A percentile compares a stretch with the other conserved stretches of the same genome.
Conservation (phyloP, 2,888 invertebrate species). For the Epinotia ramella region DNA sequence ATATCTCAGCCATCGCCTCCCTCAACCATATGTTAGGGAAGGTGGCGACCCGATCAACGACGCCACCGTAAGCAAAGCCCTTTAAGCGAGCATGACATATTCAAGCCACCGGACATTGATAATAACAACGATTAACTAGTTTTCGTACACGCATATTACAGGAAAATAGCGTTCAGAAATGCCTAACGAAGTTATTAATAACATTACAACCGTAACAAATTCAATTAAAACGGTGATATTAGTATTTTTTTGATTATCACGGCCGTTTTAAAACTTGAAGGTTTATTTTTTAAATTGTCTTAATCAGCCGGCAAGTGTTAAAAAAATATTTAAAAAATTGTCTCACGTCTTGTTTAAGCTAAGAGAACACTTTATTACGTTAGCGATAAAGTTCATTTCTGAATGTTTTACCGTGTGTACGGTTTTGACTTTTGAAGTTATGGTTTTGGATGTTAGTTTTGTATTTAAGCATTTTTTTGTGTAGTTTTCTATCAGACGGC, state of each 20-base stretch:
- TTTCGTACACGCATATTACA: neutral
- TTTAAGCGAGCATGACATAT: too few relatives aligned
- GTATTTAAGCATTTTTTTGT: conserved; percentile 53
- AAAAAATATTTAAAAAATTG: conserved; percentile 20
- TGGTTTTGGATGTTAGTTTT: conserved; percentile 35
- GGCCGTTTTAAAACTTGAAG: conserved; percentile 4
- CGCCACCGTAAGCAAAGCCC: too few relatives aligned
- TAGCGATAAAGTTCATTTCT: neutral
- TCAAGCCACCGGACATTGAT: too few relatives aligned
- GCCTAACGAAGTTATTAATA: neutral
- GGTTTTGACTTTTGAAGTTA: neutral
- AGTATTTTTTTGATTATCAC: neutral
- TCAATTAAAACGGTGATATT: neutral
- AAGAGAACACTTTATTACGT: neutral
- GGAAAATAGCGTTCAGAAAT: neutral
- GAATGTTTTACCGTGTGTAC: neutral
- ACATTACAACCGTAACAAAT: neutral
- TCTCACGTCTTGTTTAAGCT: neutral
- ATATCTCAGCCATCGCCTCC: too few relatives aligned
- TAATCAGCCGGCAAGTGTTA: conserved; percentile 9
- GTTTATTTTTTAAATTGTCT: neutral
- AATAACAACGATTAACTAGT: too few relatives aligned
- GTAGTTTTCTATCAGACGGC: conserved; percentile 61
- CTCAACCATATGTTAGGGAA: too few relatives aligned
- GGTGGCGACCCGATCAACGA: too few relatives aligned